Evolutionary conservation across 2,888 invertebrate genomes (phyloP).

Genomic region (Caenorhabditis afra): DNA sequence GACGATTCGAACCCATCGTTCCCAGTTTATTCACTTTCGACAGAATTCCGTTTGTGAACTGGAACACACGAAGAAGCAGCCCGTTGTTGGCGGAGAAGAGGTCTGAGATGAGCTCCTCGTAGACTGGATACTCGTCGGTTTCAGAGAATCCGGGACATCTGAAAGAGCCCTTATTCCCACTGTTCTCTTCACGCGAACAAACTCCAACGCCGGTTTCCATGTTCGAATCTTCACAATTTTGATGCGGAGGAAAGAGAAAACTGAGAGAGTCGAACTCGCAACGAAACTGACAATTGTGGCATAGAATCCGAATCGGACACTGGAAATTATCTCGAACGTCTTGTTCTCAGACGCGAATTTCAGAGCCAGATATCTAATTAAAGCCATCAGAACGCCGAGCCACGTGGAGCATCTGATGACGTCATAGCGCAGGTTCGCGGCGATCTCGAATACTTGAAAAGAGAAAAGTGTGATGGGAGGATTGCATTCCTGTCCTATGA

Average conservation of each 20-base stretch:
- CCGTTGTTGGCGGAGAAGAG: not conserved
- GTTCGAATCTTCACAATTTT: not conserved
- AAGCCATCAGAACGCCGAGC: slow-evolving; percentile 25
- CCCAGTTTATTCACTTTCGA: not conserved
- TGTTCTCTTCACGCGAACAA: not conserved
- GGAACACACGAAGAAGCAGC: not conserved
- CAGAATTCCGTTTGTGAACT: slow-evolving; percentile 1
- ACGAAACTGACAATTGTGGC: not conserved
- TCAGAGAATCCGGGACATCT: not conserved
- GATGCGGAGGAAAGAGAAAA: slow-evolving; percentile 5
- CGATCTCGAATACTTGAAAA: not conserved
- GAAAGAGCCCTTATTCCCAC: too few species aligned
- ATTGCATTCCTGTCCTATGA: not conserved
- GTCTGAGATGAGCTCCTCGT: not conserved
- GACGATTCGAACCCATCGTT: too few species aligned
- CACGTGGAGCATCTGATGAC: too few species aligned
- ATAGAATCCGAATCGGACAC: not conserved
- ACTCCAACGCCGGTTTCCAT: slow-evolving; percentile 17
- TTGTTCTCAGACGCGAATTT: not conserved
- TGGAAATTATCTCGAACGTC: not conserved
- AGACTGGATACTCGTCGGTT: not conserved
- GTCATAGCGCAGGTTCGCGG: too few species aligned
- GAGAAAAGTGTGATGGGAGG: too few species aligned
- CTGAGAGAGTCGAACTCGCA: not conserved
- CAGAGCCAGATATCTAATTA: slow-evolving; percentile 9